Conservation (phyloP, 2,797 vertebrate species). For the Oreonectes daqikongensis region DNA sequence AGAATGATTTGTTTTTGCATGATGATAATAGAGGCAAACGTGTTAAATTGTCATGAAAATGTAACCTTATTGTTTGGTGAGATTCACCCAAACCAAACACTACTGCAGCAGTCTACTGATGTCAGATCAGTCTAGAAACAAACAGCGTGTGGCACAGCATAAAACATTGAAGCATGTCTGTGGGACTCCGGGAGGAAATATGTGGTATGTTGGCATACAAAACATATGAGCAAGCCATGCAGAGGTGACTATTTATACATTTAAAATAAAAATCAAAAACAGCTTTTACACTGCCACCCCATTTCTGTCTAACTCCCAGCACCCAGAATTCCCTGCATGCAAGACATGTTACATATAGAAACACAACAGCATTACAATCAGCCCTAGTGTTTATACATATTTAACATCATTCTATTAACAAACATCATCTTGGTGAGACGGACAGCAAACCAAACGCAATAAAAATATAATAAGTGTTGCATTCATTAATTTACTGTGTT, state of each 20-base stretch:
- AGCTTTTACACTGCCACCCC: conserved; percentile 17
- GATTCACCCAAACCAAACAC: conserved; percentile 1
- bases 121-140: background rate
- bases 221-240: conserved; percentile 52
- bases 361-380: conserved; percentile 32
- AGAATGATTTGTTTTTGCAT: background rate
- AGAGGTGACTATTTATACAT: conserved; percentile 31
- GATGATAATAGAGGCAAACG: background rate
- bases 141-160: background rate
- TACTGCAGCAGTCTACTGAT: conserved; percentile 6
- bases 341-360: conserved; percentile 42
- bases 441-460: conserved; percentile 12
- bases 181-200: background rate
- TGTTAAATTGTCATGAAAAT: background rate
- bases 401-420: background rate
- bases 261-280: conserved; percentile 12
- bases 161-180: background rate
- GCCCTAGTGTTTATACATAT: conserved; percentile 13
- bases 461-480: conserved; percentile 34
- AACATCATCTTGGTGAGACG: background rate
- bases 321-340: conserved; percentile 49
- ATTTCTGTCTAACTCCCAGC: conserved; percentile 29
- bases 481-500: conserved; percentile 40
- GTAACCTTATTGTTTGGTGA: background rate
- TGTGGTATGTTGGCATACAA: background rate